A percentile compares a stretch with the other conserved stretches of the same genome.
These are phyloP conservation scores for Lophura nycthemera DNA, from an alignment of 2,113 vertebrate genomes.

Conservation along the genomic window DNA sequence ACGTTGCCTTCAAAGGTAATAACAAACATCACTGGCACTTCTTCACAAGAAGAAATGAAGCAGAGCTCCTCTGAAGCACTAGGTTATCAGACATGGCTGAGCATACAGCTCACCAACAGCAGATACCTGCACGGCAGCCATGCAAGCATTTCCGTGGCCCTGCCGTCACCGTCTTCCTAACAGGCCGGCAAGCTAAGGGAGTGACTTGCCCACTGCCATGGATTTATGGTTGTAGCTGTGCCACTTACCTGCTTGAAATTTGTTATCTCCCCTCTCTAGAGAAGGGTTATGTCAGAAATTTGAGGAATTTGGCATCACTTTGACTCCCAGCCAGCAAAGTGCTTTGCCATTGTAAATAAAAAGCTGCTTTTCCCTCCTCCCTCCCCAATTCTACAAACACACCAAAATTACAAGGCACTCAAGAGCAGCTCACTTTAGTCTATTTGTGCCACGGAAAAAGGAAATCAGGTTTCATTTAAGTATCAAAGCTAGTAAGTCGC, in stretches of 20 bases:
- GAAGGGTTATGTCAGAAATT: not conserved
- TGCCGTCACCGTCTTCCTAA: fast-evolving
- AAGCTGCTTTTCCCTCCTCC: not conserved
- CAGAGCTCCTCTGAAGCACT: not conserved
- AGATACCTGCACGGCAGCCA: not conserved
- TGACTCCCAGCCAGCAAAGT: not conserved
- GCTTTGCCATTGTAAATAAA: not conserved
- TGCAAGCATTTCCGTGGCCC: too few relatives aligned
- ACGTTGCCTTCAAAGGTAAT: fast-evolving
- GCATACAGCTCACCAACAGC: not conserved
- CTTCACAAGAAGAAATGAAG: not conserved
- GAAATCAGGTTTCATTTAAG: not conserved
- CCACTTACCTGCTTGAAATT: slow-evolving; percentile 12
- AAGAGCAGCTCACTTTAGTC: not conserved
- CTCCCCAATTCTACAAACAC: fast-evolving
- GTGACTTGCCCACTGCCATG: not conserved
- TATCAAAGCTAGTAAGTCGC: not conserved
- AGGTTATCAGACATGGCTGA: fast-evolving
- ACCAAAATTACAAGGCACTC: not conserved
- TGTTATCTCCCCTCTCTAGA: not conserved
- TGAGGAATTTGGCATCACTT: not conserved
- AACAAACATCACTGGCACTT: not conserved
- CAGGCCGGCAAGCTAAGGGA: not conserved
- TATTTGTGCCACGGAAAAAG: not conserved
- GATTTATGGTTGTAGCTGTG: not conserved